Evolutionary conservation across 2,113 vertebrate genomes (phyloP), one percentile per base, ranked within the genome.

Genomic region (Diphyllodes magnificus): DNA sequence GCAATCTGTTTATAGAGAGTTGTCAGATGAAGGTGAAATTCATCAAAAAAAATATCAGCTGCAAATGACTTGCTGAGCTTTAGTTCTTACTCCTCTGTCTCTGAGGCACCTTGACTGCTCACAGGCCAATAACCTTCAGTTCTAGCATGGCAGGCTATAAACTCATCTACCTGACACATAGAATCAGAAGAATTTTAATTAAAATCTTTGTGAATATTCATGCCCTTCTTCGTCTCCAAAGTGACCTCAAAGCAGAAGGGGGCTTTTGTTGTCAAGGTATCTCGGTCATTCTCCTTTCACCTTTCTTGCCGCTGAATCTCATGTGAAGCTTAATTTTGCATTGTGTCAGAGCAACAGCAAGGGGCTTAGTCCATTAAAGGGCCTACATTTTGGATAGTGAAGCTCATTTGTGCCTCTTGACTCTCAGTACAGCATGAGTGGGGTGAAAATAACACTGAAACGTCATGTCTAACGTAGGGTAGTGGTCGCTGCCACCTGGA

Each of bases 11-110:
- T 88, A 60, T 54, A 65, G 53, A 82, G 33, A 82, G 54, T 82
- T 90, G 66, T 87, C 57, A 87, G 53, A 89, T 53, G 85, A 69
- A 95, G 81, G 70, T 91, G 87, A 94, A 90, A 87, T 57, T 82
- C 2, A 91, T 85, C 15, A 42, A 82, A 84, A 54, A 68, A 90
- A 87, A 76, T 35, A 75, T 49, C 53, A 76, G 49, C 65, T 96
- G 93, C 27, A 60, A 83, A 89, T 85, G 1, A 66, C 82, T 93
- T 81, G 65, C 65, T 89, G 47, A 91, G 70, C 45, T 94, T 80
- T 57, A 30, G 53, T 31, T 95, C 53, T 69, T 61, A 44, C 27
- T 91, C 24, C 59, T 31, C 45, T 72, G 93, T 45, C 85, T 92
- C 76, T 28, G 42, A 82, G 71, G 45, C 78, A 70, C 59, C 78